These are phyloP conservation scores for Nycticryphes semicollaris DNA, from an alignment of 2,113 vertebrate genomes.

Conservation along the genomic window DNA sequence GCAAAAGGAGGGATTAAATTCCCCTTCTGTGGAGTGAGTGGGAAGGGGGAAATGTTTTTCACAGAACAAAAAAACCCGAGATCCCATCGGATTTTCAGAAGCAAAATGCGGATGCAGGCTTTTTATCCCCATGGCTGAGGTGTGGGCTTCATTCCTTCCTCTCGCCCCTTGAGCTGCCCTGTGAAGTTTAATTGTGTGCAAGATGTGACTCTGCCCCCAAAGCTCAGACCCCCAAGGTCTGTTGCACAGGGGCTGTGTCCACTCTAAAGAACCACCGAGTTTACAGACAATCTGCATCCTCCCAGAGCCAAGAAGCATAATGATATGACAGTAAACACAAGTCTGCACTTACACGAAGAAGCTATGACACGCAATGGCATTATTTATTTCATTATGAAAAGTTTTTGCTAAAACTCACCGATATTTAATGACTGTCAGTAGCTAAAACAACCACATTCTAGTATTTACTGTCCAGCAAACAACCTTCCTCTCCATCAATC, in stretches of 20 bases:
- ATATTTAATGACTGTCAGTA: background rate
- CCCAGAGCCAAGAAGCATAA: background rate
- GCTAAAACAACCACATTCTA: background rate
- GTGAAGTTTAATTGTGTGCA: background rate
- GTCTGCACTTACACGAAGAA: background rate
- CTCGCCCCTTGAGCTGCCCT: too few species aligned
- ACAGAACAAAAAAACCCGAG: background rate
- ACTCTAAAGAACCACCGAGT: background rate
- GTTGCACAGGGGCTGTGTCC: background rate
- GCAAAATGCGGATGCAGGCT: rapidly evolving
- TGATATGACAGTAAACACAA: background rate
- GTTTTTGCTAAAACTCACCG: background rate
- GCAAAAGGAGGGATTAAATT: background rate
- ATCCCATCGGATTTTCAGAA: background rate
- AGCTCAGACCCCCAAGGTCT: background rate
- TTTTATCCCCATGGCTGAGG: background rate
- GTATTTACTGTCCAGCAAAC: background rate
- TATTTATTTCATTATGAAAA: background rate
- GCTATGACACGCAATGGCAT: background rate
- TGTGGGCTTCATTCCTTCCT: background rate
- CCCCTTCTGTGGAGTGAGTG: background rate
- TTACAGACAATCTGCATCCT: background rate
- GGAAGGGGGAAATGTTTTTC: background rate
- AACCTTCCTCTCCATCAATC: background rate
- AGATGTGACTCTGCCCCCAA: background rate